Conservation (phyloP, 2,888 invertebrate genomes). For the Erebia aethiops region DNA sequence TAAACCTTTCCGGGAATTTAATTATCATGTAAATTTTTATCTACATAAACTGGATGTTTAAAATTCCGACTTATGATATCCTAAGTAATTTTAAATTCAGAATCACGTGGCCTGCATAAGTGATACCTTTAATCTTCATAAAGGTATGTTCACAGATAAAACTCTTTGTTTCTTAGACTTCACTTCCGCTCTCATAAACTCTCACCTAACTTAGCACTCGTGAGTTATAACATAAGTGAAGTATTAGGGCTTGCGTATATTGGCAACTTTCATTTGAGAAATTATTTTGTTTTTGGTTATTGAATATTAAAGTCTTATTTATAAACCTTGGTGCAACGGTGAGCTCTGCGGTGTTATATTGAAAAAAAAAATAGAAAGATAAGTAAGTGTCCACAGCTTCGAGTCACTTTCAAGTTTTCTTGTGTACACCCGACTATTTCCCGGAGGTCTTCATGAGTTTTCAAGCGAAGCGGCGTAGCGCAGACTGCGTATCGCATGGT, state of each 20-base stretch:
- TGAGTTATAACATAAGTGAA: conserved; percentile 16
- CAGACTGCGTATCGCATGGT: too few species aligned
- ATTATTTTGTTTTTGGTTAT: too few species aligned
- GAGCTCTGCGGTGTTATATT: too few species aligned
- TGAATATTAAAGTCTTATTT: too few species aligned
- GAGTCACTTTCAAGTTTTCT: too few species aligned
- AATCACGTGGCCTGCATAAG: conserved; percentile 24
- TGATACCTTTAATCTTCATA: conserved; percentile 33
- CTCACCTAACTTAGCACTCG: conserved; percentile 22
- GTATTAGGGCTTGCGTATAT: background rate
- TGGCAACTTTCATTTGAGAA: background rate
- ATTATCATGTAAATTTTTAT: background rate
- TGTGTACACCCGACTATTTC: too few species aligned
- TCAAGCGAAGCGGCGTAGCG: too few species aligned
- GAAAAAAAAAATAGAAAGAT: too few species aligned
- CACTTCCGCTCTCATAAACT: conserved; percentile 33
- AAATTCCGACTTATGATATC: background rate
- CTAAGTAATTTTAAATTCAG: conserved; percentile 25
- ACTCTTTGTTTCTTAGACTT: conserved; percentile 30
- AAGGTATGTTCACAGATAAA: conserved; percentile 40
- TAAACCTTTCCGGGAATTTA: background rate
- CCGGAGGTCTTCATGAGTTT: too few species aligned
- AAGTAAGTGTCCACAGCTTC: too few species aligned
- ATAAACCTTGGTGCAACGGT: too few species aligned
- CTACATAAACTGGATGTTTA: background rate